phyloP scores from a whole-genome alignment of 92 coral and sea anemone species.

The Zoanthus gigantus region DNA sequence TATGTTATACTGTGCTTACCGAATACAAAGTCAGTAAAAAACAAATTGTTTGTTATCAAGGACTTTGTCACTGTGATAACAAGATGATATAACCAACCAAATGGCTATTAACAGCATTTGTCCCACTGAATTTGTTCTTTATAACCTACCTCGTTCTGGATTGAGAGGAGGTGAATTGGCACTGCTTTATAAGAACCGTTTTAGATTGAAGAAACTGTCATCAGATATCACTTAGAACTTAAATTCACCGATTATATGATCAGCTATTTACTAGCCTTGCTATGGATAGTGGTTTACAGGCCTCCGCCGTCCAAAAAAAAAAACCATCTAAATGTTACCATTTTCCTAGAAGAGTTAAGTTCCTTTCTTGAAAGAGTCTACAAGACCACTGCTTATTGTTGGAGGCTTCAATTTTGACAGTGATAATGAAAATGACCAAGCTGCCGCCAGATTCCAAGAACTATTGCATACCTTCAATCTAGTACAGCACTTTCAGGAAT shows the following conservation, averaged over 20 bases:
- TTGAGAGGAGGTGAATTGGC: conserved; percentile 43
- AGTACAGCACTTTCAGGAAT: conserved; percentile 12
- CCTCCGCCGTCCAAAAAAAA: conserved; percentile 31
- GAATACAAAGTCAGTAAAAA: neutral
- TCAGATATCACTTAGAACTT: conserved; percentile 20
- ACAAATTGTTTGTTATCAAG: neutral
- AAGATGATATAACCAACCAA: conserved; percentile 34
- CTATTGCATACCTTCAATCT: conserved; percentile 21
- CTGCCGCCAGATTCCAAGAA: conserved; percentile 9
- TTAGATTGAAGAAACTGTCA: conserved; percentile 26
- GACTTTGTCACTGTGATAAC: conserved; percentile 37
- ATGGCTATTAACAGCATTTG: conserved; percentile 33
- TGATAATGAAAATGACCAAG: conserved; percentile 12
- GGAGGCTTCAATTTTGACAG: conserved; percentile 37
- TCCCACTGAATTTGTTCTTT: conserved; percentile 34
- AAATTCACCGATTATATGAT: conserved; percentile 44
- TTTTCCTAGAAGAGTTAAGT: conserved; percentile 32
- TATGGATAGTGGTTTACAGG: conserved; percentile 33
- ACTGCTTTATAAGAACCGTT: conserved; percentile 38
- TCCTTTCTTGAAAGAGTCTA: conserved; percentile 2
- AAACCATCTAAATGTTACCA: conserved; percentile 6
- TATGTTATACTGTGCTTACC: neutral
- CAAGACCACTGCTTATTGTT: conserved; percentile 6
- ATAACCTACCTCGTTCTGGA: conserved; percentile 23
- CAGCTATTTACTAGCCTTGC: conserved; percentile 6